A percentile compares a stretch with the other conserved stretches of the same genome.
Evolutionary conservation across 2,113 vertebrate genomes (phyloP).

Genomic region (Neotragus moschatus): DNA sequence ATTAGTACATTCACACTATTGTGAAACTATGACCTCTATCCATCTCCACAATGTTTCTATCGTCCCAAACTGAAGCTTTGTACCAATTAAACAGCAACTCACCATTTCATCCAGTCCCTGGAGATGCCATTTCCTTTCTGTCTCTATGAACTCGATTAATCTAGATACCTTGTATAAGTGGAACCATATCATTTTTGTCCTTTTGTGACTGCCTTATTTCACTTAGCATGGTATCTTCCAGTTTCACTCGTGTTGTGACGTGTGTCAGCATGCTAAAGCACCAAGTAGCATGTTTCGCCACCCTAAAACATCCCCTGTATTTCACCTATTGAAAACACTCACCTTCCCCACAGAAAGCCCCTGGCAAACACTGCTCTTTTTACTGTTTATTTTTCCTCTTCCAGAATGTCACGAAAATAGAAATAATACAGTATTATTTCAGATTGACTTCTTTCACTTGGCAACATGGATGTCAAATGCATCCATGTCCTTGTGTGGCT

Average conservation of each 20-base stretch:
- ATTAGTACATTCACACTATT: neutral
- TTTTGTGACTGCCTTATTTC: neutral
- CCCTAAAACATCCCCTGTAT: neutral
- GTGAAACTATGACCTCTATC: neutral
- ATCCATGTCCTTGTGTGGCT: neutral
- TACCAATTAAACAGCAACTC: neutral
- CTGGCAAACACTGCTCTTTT: neutral
- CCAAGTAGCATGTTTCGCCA: neutral
- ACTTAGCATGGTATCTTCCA: neutral
- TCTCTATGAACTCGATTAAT: neutral
- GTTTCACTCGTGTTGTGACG: neutral
- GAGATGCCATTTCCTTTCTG: neutral
- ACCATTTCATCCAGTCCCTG: neutral
- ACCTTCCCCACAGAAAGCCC: neutral
- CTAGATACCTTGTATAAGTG: neutral
- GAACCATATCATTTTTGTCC: neutral
- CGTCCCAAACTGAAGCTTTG: neutral
- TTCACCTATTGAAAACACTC: neutral
- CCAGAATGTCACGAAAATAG: neutral
- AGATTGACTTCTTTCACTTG: neutral
- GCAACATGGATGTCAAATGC: neutral
- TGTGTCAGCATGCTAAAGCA: neutral
- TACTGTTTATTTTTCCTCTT: neutral
- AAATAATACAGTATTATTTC: neutral
- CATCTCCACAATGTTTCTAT: neutral